Conservation (phyloP, 2,888 invertebrate genomes). For the Brassicogethes aeneus region DNA sequence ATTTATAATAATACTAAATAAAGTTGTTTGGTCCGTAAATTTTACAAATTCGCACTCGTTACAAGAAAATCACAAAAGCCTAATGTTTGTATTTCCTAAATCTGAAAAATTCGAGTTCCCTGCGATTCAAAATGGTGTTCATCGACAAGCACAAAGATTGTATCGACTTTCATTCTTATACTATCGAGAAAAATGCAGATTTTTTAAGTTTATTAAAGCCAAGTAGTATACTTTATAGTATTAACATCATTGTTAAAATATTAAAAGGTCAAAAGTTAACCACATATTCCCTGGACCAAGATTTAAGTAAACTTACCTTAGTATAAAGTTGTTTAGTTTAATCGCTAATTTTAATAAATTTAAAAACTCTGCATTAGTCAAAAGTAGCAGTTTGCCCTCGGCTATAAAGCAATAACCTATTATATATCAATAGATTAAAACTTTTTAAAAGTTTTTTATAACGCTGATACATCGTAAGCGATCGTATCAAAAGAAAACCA, state of each 20-base stretch:
- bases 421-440: conserved; percentile 1
- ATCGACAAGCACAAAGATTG: neutral
- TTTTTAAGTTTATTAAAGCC: neutral
- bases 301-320: neutral
- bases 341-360: too few relatives aligned
- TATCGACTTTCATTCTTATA: neutral
- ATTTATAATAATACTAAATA: too few relatives aligned
- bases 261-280: neutral
- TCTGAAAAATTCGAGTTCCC: neutral
- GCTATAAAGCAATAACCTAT: neutral
- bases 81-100: neutral
- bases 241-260: neutral
- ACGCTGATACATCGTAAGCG: neutral
- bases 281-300: neutral
- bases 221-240: neutral
- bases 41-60: neutral
- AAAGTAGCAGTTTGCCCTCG: neutral
- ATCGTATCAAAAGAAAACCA: neutral
- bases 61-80: neutral
- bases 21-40: too few relatives aligned
- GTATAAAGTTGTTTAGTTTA: neutral
- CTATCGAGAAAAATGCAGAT: neutral
- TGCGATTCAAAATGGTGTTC: neutral
- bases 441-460: neutral
- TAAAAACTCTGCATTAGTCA: neutral